These are phyloP conservation scores for Anhinga anhinga DNA, from an alignment of 2,113 vertebrate species.

Conservation along the genomic window DNA sequence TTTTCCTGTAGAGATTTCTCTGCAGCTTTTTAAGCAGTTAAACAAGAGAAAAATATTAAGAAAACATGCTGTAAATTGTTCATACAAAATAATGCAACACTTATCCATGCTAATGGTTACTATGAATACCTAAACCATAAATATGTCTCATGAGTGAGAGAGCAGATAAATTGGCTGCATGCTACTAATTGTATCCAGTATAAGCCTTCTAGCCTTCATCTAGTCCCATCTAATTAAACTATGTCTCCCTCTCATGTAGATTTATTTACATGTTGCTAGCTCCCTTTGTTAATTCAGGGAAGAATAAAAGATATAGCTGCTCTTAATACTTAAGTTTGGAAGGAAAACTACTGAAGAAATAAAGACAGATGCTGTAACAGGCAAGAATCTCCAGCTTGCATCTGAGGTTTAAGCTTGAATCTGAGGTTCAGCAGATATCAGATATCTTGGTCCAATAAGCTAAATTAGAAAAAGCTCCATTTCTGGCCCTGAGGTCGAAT, in stretches of 20 bases:
- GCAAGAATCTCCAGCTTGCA: not conserved
- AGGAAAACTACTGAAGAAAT: not conserved
- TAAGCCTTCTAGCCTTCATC: not conserved
- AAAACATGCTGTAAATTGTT: not conserved
- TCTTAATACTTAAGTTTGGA: not conserved
- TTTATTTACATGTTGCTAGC: not conserved
- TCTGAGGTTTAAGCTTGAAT: not conserved
- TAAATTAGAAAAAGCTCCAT: not conserved
- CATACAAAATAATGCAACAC: not conserved
- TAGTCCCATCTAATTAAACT: not conserved
- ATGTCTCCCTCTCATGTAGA: not conserved
- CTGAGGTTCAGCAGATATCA: not conserved
- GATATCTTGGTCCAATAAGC: not conserved
- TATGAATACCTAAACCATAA: not conserved
- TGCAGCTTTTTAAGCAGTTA: not conserved
- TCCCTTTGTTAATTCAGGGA: not conserved
- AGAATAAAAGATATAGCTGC: not conserved
- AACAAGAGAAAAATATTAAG: not conserved
- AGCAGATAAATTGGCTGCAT: not conserved
- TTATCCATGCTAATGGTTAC: not conserved
- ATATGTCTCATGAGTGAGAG: not conserved
- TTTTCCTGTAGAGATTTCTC: not conserved
- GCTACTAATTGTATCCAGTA: not conserved
- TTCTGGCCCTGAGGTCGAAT: not conserved
- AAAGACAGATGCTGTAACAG: not conserved